phyloP scores from a whole-genome alignment of 2,888 invertebrate species.

The Petrolisthes cinctipes region DNA sequence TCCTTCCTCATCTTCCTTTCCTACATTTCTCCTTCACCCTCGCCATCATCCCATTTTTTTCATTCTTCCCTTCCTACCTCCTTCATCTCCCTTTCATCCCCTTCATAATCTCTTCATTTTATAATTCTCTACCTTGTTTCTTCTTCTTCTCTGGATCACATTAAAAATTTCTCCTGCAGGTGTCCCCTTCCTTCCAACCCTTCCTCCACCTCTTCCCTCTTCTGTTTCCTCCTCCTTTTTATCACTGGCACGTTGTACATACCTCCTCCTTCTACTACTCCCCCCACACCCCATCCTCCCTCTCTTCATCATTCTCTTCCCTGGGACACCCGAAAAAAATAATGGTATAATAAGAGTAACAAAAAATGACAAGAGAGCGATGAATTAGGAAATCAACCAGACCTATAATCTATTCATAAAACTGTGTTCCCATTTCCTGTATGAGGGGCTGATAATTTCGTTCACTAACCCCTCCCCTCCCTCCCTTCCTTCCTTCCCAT shows the following conservation, averaged over 20 bases:
- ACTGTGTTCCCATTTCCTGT: constrained; percentile 47
- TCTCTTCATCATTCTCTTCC: neutral
- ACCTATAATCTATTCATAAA: constrained; percentile 49
- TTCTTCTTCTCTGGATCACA: too few species aligned
- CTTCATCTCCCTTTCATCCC: neutral
- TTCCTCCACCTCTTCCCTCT: neutral
- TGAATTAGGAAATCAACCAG: constrained; percentile 19
- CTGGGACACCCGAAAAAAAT: neutral
- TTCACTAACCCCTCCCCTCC: neutral
- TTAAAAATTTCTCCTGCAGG: too few species aligned
- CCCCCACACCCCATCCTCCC: neutral
- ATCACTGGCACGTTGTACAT: too few species aligned
- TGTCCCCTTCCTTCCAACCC: neutral
- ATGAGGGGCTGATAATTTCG: neutral
- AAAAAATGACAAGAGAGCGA: neutral
- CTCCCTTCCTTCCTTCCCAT: neutral
- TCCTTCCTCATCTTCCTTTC: neutral
- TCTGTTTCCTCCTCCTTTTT: too few species aligned
- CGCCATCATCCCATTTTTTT: neutral
- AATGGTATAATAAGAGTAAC: neutral
- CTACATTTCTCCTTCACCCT: neutral
- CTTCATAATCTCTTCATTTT: neutral
- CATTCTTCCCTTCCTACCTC: neutral
- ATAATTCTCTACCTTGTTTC: too few species aligned
- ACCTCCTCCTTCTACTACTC: neutral